Evolutionary conservation across 2,797 vertebrate genomes (phyloP), one percentile per base, ranked within the genome.

Genomic region (Lerista edwardsae): DNA sequence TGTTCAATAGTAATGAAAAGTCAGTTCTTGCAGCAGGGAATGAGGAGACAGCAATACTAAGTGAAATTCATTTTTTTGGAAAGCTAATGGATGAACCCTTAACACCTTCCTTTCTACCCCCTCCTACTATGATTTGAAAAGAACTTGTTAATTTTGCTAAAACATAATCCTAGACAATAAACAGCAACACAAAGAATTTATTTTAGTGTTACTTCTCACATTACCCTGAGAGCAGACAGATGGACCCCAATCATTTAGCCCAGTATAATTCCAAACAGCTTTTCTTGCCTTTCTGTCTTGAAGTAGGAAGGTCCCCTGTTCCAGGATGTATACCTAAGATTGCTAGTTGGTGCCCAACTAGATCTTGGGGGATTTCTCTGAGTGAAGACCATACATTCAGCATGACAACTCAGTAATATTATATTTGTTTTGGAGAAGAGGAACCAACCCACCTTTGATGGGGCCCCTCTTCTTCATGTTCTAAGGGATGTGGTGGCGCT

Each of bases 41-140:
- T 27, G 44, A 80, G 72, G 83, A 62, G 61, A 59, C 65, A 84
- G 65, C 64, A 77, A 81, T 80, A 61, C 39, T n/a, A 61, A n/a
- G 79, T 71, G 74, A 86, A 77, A 86, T 86, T 76, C 76, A 76
- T 61, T 86, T 76, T 86, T 76, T 62, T 36, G 55, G 44, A 59
- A 36, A 76, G 72, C 61, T 80, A 71, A 69, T 81, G 75, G 81
- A 86, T 36, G 12, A 62, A 57, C 44, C 44, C 57, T 19, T 31
- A 36, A 11, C 27, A 44, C 27, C 21, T 19, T 39, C 23, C 51
- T 41, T 39, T 17, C 72, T 67, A 3, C 51, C 73, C 47, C 36
- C 55, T n/a, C 36, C 61, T 74, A 41, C 39, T 23, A 34, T n/a
- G 8, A 39, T 83, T 59, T 76, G 79, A 71, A 62, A 86, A 27